A percentile compares a stretch with the other conserved stretches of the same genome.
Evolutionary conservation across 2,888 invertebrate species (phyloP).

Genomic region (Diogma glabrata): DNA sequence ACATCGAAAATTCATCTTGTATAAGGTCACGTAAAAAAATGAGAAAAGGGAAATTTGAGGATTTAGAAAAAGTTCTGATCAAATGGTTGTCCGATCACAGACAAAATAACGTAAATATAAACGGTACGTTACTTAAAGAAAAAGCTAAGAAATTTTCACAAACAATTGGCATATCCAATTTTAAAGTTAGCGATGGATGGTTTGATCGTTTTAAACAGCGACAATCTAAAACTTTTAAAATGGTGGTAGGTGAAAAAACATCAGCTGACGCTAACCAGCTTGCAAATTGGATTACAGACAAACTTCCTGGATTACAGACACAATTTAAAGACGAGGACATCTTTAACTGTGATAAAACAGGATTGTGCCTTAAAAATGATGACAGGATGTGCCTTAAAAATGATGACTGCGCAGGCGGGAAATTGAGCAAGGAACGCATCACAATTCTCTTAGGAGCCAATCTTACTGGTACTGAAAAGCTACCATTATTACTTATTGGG

Average conservation of each 20-base stretch:
- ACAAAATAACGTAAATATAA: too few relatives aligned
- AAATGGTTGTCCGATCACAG: background rate
- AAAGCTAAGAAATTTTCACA: background rate
- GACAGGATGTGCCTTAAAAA: too few relatives aligned
- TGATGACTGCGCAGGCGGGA: background rate
- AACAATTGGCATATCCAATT: background rate
- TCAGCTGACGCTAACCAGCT: background rate
- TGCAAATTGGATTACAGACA: background rate
- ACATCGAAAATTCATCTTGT: background rate
- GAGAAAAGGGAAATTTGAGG: background rate
- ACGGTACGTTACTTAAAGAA: background rate
- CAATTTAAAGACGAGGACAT: too few relatives aligned
- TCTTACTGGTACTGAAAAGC: too few relatives aligned
- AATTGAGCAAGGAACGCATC: background rate
- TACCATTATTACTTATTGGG: background rate
- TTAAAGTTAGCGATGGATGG: background rate
- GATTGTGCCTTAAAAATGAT: too few relatives aligned
- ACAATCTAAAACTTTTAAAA: conserved; percentile 2
- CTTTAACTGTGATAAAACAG: too few relatives aligned
- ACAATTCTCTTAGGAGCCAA: conserved; percentile 4
- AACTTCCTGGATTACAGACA: too few relatives aligned
- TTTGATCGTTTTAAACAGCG: background rate
- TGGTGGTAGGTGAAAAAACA: background rate
- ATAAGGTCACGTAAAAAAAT: background rate
- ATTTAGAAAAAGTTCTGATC: background rate